These are phyloP conservation scores for Athetis lepigone DNA, from an alignment of 2,888 invertebrate genomes.

Conservation along the genomic window DNA sequence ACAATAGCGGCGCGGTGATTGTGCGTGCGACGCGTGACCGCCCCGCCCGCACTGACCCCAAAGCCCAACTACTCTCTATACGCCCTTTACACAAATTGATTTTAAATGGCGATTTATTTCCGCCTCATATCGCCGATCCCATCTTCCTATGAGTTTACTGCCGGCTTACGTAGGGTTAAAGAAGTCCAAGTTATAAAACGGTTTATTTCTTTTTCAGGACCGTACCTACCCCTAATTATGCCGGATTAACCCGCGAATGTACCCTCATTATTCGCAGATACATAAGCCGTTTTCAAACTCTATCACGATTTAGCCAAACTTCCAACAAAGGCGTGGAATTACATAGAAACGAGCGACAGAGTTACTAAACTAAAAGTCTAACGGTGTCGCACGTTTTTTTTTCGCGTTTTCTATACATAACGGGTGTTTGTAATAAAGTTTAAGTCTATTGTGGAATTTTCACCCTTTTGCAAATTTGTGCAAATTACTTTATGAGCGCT, in stretches of 20 bases:
- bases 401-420: slow-evolving; percentile 77
- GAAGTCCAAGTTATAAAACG: slow-evolving; percentile 89
- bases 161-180: slow-evolving; percentile 87
- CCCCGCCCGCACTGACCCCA: slow-evolving; percentile 69
- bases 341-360: slow-evolving; percentile 67
- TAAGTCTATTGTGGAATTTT: slow-evolving; percentile 77
- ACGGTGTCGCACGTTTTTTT: slow-evolving; percentile 74
- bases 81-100: slow-evolving; percentile 90
- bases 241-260: slow-evolving; percentile 76
- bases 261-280: slow-evolving; percentile 74
- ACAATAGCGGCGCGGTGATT: slow-evolving; percentile 64
- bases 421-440: slow-evolving; percentile 82
- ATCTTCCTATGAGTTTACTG: slow-evolving; percentile 89
- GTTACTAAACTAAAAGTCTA: slow-evolving; percentile 79
- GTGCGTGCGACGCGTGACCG: slow-evolving; percentile 69
- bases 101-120: slow-evolving; percentile 91
- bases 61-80: slow-evolving; percentile 83
- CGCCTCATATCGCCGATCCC: slow-evolving; percentile 89
- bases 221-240: slow-evolving; percentile 83
- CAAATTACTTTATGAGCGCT: slow-evolving; percentile 89
- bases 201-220: slow-evolving; percentile 88
- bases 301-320: slow-evolving; percentile 61
- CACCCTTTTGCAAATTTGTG: slow-evolving; percentile 89
- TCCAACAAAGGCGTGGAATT: slow-evolving; percentile 65
- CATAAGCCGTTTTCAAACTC: slow-evolving; percentile 60